phyloP scores from a whole-genome alignment of 2,113 vertebrate genomes.

The Tauraco erythrolophus region DNA sequence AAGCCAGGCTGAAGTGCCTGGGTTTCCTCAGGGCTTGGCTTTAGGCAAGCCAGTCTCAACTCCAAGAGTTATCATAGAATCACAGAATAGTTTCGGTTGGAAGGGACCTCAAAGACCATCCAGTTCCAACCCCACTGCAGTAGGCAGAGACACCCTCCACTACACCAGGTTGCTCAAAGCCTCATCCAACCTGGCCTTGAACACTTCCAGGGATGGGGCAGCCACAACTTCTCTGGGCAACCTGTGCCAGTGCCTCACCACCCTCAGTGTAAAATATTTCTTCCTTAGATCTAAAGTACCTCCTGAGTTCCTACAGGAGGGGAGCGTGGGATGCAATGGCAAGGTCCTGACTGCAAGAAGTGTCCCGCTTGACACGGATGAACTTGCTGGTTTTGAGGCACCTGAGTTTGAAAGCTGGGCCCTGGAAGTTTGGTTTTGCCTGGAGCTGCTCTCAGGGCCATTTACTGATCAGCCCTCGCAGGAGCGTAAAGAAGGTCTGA shows the following conservation, averaged over 20 bases:
- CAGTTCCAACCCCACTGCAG: too few relatives aligned
- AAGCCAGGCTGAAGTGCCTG: not conserved
- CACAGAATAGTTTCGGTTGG: too few relatives aligned
- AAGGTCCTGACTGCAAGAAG: not conserved
- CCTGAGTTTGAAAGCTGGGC: not conserved
- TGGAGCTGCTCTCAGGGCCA: accelerated
- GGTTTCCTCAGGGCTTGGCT: not conserved
- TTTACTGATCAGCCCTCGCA: not conserved
- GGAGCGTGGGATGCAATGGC: not conserved
- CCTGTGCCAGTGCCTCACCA: too few relatives aligned
- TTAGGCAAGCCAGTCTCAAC: not conserved
- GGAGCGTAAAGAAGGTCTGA: not conserved
- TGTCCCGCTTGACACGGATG: accelerated
- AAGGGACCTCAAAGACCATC: too few relatives aligned
- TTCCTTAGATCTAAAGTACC: too few relatives aligned
- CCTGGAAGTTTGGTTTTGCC: not conserved
- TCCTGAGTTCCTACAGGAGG: accelerated
- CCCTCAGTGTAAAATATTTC: too few relatives aligned
- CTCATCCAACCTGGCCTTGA: too few relatives aligned
- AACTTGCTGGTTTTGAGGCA: not conserved
- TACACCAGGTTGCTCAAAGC: too few relatives aligned
- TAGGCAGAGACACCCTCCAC: too few relatives aligned
- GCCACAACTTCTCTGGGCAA: too few relatives aligned
- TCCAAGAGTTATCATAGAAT: too few relatives aligned
- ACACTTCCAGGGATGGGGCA: too few relatives aligned